Conservation (phyloP, 2,113 vertebrate genomes). For the Rhizomys pruinosus region DNA sequence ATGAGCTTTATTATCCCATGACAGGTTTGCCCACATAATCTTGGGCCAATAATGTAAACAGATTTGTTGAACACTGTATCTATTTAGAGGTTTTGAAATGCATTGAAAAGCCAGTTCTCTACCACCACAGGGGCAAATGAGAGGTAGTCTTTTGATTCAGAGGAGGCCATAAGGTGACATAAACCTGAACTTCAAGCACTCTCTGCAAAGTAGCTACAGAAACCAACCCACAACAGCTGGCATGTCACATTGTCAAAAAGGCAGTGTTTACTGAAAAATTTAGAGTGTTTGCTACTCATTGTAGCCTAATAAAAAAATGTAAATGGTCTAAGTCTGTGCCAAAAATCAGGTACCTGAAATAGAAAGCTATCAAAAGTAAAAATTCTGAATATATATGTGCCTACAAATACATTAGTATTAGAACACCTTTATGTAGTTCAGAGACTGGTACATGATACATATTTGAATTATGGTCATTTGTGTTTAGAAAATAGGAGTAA, state of each 20-base stretch:
- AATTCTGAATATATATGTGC: constrained; percentile 28
- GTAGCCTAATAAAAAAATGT: neutral
- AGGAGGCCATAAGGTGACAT: neutral
- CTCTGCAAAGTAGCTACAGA: neutral
- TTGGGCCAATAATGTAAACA: neutral
- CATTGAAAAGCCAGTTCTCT: neutral
- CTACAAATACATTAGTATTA: constrained; percentile 40
- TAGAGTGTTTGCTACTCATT: neutral
- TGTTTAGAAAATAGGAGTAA: constrained; percentile 70
- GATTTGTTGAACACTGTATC: neutral
- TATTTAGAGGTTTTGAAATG: neutral
- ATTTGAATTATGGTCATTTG: constrained; percentile 70
- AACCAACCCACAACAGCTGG: neutral
- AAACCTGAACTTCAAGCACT: neutral
- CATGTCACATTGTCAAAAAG: neutral
- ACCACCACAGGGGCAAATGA: neutral
- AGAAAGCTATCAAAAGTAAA: constrained; percentile 45
- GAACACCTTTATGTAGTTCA: constrained; percentile 23
- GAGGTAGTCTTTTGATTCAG: neutral
- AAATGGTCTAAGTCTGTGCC: neutral
- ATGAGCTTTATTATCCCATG: neutral
- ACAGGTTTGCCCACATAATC: neutral
- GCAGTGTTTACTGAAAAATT: neutral
- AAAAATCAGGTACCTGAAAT: neutral
- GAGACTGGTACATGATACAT: constrained; percentile 27